Base-by-base conservation (phyloP, 2,888 invertebrate species). In the Phoronis australis region DNA sequence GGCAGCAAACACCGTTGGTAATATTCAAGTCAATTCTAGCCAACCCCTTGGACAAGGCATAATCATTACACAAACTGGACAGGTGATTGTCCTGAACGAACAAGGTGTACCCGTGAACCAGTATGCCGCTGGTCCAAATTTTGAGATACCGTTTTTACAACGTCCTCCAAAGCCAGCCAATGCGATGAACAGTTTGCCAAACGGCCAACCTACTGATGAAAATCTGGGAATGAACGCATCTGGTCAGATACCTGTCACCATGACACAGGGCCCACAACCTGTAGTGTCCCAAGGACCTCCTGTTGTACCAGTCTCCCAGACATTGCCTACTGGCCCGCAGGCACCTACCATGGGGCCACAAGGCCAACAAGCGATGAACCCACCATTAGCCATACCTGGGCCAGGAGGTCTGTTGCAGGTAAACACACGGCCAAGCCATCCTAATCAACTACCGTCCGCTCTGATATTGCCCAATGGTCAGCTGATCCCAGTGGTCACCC, bases 381-480 rank as follows among this genome's bases (percentile, higher is more conserved):
- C 24, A 27, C n/a, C 21, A 43, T 35, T 42, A 37, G 44, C 26
- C 23, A 31, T 31, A n/a, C 35, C 40, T 35, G 12, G 23, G 22
- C 25, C 25, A 3, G 37, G 41, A 40, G 39, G 51, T 22, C 49
- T 56, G 24, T 50, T 61, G 3, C 42, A 63, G 25, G 59, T 61
- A 12, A 59, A 52, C 5, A 62, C 57, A 47, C 65, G 64, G 50
- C 56, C 46, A 41, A 59, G 61, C 5, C 60, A 59, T 22, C 55
- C 55, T 6, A 65, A 60, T 26, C 69, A 73, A 53, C 60, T 73
- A 27, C 75, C 76, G 9, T 68, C 72, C 21, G 76, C 77, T 23
- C 60, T 78, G 21, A 62, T 77, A 9, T 59, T 78, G 46, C 76
- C 77, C 6, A 75, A 73, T 54, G 77, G 77, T 37, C 77, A 76